Evolutionary conservation across 2,797 vertebrate species (phyloP), one percentile per base, ranked within the genome.

Genomic region (Jordanella pulchra): DNA sequence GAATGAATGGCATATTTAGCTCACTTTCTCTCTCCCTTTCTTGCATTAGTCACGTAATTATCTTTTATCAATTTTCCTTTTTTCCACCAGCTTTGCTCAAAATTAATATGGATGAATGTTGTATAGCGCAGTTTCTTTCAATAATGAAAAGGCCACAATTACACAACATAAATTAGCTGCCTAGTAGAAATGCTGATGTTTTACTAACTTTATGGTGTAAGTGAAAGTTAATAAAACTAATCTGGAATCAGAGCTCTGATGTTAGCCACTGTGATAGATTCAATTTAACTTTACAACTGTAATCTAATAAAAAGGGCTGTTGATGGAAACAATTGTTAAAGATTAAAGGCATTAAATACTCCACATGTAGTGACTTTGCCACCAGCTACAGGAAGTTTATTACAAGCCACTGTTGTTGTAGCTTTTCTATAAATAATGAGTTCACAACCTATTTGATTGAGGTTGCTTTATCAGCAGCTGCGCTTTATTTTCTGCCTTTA

Each of bases 401-500:
- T 83, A 77, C 50, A 58, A 73, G 55, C 65, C 76, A 66, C 6
- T 83, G 63, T n/a, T 67, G 84, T 80, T 66, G 71, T 79, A 72
- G 75, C 76, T 60, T 47, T 48, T 71, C 60, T 50, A 83, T 84
- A 80, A 82, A 86, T 83, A 88, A 85, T 89, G 84, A 86, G 69
- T 67, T 74, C 80, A 75, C 77, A 87, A 79, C 58, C 74, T 73
- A 60, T 85, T 84, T 84, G 78, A 80, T 60, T 48, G 60, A 74
- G 76, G 73, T 69, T 82, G 72, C 72, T 76, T 80, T 85, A 86
- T 91, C 79, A 84, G 84, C 69, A 83, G 78, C 56, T 78, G 48
- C 50, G 76, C 81, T 82, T 85, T 84, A 85, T 84, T 88, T 89
- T 76, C 79, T 17, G 42, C 68, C 69, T 72, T 71, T 73, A 42